These are phyloP conservation scores for Folsomia manolachei DNA, from an alignment of 2,888 invertebrate genomes.

Conservation along the genomic window DNA sequence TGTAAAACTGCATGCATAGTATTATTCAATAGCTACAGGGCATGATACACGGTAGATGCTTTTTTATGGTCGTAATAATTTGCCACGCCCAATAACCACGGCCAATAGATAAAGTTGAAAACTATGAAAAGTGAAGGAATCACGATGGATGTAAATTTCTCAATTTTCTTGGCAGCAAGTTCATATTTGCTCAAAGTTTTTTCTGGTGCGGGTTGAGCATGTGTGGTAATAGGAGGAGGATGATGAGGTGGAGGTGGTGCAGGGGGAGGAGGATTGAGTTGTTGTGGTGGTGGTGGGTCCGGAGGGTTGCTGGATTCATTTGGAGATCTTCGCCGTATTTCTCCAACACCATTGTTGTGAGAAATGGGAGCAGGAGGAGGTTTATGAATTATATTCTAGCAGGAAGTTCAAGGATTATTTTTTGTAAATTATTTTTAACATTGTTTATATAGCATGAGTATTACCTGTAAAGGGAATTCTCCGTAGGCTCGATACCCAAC, in stretches of 20 bases:
- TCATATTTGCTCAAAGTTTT: conserved; percentile 44
- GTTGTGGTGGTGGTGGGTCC: conserved; percentile 8
- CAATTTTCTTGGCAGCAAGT: conserved; percentile 46
- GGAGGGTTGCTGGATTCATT: background rate
- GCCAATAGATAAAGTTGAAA: conserved; percentile 50
- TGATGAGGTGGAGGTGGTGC: conserved; percentile 18
- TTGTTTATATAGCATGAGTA: background rate
- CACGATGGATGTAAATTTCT: conserved; percentile 46
- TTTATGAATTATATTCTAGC: background rate
- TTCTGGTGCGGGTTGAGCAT: too few species aligned
- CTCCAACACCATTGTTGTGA: background rate
- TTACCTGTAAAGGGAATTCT: conserved; percentile 41
- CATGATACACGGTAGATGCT: conserved; percentile 37
- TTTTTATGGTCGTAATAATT: conserved; percentile 39
- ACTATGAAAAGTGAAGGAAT: conserved; percentile 48
- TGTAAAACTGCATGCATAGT: too few species aligned
- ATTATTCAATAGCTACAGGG: conserved; percentile 30
- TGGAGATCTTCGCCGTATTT: background rate
- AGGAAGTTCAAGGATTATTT: too few species aligned
- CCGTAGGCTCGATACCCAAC: conserved; percentile 31
- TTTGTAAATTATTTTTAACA: background rate
- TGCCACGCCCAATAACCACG: conserved; percentile 47
- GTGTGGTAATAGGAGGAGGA: conserved; percentile 3
- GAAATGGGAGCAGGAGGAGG: background rate
- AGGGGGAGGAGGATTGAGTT: conserved; percentile 18